Percentiles rank a stretch among this genome's conserved stretches.
phyloP scores from a whole-genome alignment of 64 coral and sea anemone species.

The Anthopleura sola region DNA sequence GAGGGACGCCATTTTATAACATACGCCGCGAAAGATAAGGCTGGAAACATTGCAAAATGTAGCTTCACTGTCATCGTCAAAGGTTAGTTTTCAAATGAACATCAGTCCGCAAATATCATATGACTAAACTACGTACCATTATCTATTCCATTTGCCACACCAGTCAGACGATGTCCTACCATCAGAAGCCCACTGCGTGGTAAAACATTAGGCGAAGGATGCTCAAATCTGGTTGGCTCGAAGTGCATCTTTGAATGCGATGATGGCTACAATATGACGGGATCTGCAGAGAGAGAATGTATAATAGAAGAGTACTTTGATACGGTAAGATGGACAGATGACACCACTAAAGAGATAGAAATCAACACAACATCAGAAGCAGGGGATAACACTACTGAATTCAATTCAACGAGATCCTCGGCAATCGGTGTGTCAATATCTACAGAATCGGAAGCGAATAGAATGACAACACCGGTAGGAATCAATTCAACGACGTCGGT shows the following conservation, averaged over 20 bases:
- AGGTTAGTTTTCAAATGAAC: constrained; percentile 27
- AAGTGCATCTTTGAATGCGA: constrained; percentile 45
- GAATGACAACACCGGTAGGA: no score
- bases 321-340: constrained; percentile 7
- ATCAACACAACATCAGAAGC: not conserved
- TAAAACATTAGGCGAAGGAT: constrained; percentile 6
- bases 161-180: constrained; percentile 39
- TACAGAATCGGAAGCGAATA: not conserved
- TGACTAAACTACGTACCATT: not conserved
- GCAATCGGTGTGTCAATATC: not conserved
- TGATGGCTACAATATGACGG: constrained; percentile 59
- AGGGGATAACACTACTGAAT: not conserved
- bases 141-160: not conserved
- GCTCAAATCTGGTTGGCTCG: constrained; percentile 33
- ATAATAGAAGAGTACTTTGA: not conserved
- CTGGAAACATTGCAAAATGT: constrained; percentile 53
- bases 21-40: constrained; percentile 42
- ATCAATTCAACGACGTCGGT: no score
- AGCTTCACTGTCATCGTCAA: constrained; percentile 42
- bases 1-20: constrained; percentile 27
- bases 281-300: constrained; percentile 34
- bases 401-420: not conserved
- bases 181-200: constrained; percentile 34
- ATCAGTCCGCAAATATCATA: not conserved
- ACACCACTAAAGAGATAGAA: not conserved